These are phyloP conservation scores for Notodonta dromedarius DNA, from an alignment of 2,888 invertebrate species.

Conservation along the genomic window DNA sequence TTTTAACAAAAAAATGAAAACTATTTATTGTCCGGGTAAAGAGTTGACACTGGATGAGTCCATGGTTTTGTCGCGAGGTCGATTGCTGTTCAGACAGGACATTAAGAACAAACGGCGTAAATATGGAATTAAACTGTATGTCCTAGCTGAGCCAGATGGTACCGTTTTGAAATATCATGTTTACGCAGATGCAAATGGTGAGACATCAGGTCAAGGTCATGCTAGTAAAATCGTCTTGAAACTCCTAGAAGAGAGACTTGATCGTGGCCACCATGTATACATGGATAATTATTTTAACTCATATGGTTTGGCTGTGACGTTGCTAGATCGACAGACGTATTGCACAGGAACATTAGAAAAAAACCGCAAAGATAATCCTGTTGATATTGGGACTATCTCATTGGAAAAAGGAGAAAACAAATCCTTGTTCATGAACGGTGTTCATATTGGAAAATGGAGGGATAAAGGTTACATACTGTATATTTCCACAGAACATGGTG, in stretches of 20 bases:
- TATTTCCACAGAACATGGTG: slow-evolving; percentile 32
- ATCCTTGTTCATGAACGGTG: slow-evolving; percentile 29
- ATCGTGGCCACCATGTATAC: slow-evolving; percentile 43
- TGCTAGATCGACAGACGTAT: slow-evolving; percentile 49
- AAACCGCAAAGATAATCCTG: slow-evolving; percentile 39
- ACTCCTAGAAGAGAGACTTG: slow-evolving; percentile 43
- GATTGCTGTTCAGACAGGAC: slow-evolving; percentile 46
- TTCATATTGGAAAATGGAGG: slow-evolving; percentile 39
- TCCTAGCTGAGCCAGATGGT: slow-evolving; percentile 31
- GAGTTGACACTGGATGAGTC: slow-evolving; percentile 48
- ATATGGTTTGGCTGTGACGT: slow-evolving; percentile 40
- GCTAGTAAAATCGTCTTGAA: slow-evolving; percentile 42
- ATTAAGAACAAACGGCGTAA: slow-evolving; percentile 53
- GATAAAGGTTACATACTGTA: slow-evolving; percentile 25
- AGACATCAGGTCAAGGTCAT: slow-evolving; percentile 35
- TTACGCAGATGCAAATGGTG: slow-evolving; percentile 34
- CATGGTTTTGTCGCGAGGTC: slow-evolving; percentile 52
- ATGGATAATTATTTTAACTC: slow-evolving; percentile 53
- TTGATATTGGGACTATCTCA: slow-evolving; percentile 18
- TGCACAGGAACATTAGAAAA: slow-evolving; percentile 56
- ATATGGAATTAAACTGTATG: slow-evolving; percentile 54
- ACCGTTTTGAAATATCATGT: slow-evolving; percentile 30
- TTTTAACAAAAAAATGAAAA: slow-evolving; percentile 51
- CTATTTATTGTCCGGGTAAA: slow-evolving; percentile 45
- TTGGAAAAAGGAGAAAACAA: slow-evolving; percentile 40